Percentiles rank a stretch among this genome's conserved stretches.
These are phyloP conservation scores for Catharus minimus DNA, from an alignment of 2,113 vertebrate genomes.

Conservation along the genomic window DNA sequence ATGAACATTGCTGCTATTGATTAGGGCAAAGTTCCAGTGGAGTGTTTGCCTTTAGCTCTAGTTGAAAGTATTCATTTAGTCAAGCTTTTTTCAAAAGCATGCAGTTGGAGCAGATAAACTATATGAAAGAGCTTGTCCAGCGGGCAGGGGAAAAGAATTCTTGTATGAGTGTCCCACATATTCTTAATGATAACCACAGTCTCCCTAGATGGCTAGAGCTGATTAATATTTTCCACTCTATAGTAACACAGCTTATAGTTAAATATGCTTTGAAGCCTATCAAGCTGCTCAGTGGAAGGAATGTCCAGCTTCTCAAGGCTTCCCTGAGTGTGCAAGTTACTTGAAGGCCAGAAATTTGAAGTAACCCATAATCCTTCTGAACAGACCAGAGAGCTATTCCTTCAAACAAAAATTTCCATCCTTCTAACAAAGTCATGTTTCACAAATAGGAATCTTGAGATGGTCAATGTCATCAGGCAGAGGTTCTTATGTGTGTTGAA, in stretches of 20 bases:
- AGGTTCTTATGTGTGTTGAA: neutral
- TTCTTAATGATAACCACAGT: conserved; percentile 33
- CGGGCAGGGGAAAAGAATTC: neutral
- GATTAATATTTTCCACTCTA: conserved; percentile 31
- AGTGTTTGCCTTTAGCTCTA: conserved; percentile 64
- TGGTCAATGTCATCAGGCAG: neutral
- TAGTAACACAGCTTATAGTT: neutral
- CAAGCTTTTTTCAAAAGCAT: conserved; percentile 38
- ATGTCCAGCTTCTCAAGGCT: conserved; percentile 37
- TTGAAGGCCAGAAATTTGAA: conserved; percentile 7
- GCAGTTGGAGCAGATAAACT: conserved; percentile 17
- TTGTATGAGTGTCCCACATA: neutral
- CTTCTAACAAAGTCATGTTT: neutral
- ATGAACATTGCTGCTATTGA: conserved; percentile 82
- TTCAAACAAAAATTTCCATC: neutral
- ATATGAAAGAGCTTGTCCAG: neutral
- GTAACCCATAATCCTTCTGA: conserved; percentile 7
- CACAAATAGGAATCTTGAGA: neutral
- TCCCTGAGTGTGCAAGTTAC: neutral
- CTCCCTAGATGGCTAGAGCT: conserved; percentile 19
- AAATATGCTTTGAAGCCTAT: conserved; percentile 43
- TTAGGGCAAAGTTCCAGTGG: conserved; percentile 79
- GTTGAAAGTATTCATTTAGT: conserved; percentile 53
- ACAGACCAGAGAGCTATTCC: neutral
- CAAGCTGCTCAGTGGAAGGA: conserved; percentile 12